Evolutionary conservation across 2,888 invertebrate species (phyloP).

Genomic region (Panorpa germanica): DNA sequence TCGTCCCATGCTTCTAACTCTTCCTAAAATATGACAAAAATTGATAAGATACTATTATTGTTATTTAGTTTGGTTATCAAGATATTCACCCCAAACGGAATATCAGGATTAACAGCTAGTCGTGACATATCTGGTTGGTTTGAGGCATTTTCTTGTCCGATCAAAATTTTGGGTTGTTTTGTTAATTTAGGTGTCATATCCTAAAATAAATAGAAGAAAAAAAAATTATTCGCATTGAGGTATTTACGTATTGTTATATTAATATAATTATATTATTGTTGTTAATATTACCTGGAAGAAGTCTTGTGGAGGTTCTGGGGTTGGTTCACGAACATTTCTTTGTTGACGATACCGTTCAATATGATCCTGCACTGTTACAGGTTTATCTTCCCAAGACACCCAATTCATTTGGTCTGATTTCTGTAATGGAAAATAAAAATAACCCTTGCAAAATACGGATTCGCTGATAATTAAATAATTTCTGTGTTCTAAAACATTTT

Average conservation of each 20-base stretch:
- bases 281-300: slow-evolving; percentile 30
- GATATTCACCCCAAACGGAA: slow-evolving; percentile 22
- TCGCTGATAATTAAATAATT: slow-evolving; percentile 7
- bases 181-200: slow-evolving; percentile 42
- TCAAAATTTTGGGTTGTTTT: slow-evolving; percentile 32
- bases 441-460: slow-evolving; percentile 8
- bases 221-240: not conserved
- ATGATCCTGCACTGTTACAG: slow-evolving; percentile 35
- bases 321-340: slow-evolving; percentile 23
- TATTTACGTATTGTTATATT: slow-evolving; percentile 3
- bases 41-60: not conserved
- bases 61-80: slow-evolving; percentile 3
- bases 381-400: slow-evolving; percentile 40
- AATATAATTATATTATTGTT: slow-evolving; percentile 4
- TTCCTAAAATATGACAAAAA: slow-evolving; percentile 18
- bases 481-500: slow-evolving; percentile 9
- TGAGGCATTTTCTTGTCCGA: slow-evolving; percentile 19
- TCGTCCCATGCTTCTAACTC: slow-evolving; percentile 34
- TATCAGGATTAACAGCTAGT: slow-evolving; percentile 26
- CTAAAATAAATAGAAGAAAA: slow-evolving; percentile 17
- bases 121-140: slow-evolving; percentile 22
- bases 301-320: slow-evolving; percentile 27
- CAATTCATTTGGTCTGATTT: slow-evolving; percentile 30
- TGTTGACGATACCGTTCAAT: slow-evolving; percentile 41
- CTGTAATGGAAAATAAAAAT: slow-evolving; percentile 14